Evolutionary conservation across 2,888 invertebrate genomes (phyloP).

Genomic region (Caenorhabditis sulstoni): DNA sequence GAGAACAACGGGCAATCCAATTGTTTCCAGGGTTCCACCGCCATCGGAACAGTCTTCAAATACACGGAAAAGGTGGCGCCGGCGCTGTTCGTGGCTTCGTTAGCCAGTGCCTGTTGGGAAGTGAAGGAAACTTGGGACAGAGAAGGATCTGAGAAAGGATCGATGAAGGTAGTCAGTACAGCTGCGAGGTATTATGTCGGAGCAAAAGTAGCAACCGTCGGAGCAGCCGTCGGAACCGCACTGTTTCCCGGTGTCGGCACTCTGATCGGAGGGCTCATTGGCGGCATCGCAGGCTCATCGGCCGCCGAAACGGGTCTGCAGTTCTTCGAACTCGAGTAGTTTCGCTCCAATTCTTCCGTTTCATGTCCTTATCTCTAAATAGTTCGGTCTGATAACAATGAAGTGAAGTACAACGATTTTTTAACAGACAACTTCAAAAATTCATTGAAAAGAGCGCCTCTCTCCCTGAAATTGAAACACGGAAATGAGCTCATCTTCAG

Average conservation of each 20-base stretch:
- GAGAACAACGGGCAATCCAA: too few relatives aligned
- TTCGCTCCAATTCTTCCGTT: too few relatives aligned
- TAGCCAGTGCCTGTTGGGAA: neutral
- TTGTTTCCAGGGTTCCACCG: neutral
- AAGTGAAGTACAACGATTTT: too few relatives aligned
- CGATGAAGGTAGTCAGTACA: neutral
- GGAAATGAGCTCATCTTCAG: too few relatives aligned
- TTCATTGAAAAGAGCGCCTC: too few relatives aligned
- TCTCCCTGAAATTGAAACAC: too few relatives aligned
- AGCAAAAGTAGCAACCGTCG: neutral
- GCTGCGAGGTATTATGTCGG: neutral
- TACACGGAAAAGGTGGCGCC: neutral
- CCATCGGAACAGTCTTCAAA: neutral
- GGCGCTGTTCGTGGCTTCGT: neutral
- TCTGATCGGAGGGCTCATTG: neutral
- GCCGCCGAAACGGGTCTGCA: too few relatives aligned
- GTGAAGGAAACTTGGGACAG: neutral
- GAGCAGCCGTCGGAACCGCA: neutral
- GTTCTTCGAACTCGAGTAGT: too few relatives aligned
- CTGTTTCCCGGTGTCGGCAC: constrained; percentile 1
- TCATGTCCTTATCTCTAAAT: too few relatives aligned
- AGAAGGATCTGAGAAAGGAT: neutral
- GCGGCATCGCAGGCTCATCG: neutral
- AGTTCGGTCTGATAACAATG: too few relatives aligned
- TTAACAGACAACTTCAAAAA: too few relatives aligned